Evolutionary conservation across 2,888 invertebrate genomes (phyloP).

Genomic region (Apantesis nais): DNA sequence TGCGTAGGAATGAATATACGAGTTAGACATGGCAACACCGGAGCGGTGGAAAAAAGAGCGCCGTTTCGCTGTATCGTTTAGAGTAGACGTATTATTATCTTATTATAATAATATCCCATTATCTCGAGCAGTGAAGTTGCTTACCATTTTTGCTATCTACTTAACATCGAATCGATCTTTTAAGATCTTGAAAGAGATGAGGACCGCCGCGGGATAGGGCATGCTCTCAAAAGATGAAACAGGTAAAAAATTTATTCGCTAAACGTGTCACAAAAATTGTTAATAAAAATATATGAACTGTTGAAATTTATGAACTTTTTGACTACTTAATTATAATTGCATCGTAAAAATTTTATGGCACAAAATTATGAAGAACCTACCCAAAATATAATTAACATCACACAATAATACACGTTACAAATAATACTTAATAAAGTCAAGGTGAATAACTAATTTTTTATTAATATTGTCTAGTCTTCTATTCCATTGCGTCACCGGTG

Average conservation of each 20-base stretch:
- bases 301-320: conserved; percentile 40
- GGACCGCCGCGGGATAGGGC: neutral
- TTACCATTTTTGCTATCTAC: conserved; percentile 34
- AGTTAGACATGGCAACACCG: conserved; percentile 71
- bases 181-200: conserved; percentile 27
- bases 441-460: conserved; percentile 51
- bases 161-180: conserved; percentile 25
- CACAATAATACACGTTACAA: conserved; percentile 38
- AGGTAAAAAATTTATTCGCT: conserved; percentile 19
- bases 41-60: conserved; percentile 63
- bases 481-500: conserved; percentile 57
- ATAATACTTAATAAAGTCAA: conserved; percentile 38
- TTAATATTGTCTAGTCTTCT: conserved; percentile 44
- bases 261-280: conserved; percentile 31
- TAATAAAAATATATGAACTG: conserved; percentile 28
- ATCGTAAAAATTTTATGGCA: conserved; percentile 41
- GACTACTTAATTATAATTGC: conserved; percentile 40
- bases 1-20: conserved; percentile 68
- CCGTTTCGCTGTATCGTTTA: conserved; percentile 72
- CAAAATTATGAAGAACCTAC: conserved; percentile 43
- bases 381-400: conserved; percentile 37
- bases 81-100: conserved; percentile 81
- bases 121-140: conserved; percentile 54
- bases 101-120: conserved; percentile 75
- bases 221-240: conserved; percentile 18